Base-by-base conservation (phyloP, 2,888 invertebrate genomes). In the Polydrusus tereticollis region DNA sequence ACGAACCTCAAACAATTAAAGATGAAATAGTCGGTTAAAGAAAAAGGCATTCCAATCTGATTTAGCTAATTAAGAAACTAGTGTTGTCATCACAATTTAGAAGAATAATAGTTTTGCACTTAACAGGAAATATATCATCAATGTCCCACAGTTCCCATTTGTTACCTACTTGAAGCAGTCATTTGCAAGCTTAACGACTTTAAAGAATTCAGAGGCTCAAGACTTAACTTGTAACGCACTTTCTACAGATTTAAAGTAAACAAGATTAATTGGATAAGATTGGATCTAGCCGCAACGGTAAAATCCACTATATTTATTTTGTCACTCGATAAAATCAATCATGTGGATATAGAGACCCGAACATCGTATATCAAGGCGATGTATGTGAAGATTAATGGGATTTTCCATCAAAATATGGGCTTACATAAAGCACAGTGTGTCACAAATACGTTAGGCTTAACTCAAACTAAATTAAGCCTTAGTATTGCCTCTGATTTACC, bases 281-380 rank as follows among this genome's bases (percentile, higher is more conserved):
- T 58, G 70, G 45, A 38, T 50, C 41, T 62, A 66, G 47, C 69
- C 73, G 41, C 64, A 66, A 23, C 45, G 18, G 20, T 47, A 60
- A 70, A 67, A 41, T 62, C 38, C 16, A 21, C 60, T 43, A 58
- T 69, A 62, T 72, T 69, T 69, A 64, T 73, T 73, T 73, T 73
- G 41, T 73, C 73, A 73, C 58, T 62, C 67, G 65, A 52, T 66
- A 59, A 65, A 73, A 73, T 73, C 73, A 73, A 73, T 73, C 73
- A 73, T 73, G 73, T 52, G 73, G 69, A 64, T 68, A 58, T 41
- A 52, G 64, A 21, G 36, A 50, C 62, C 36, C 64, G 26, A 67
- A 68, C 58, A 67, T 57, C 68, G 69, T 72, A 68, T 57, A 72
- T 72, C 72, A 69, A 64, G 52, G 57, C 50, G 58, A 47, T 45